A percentile compares a stretch with the other conserved stretches of the same genome.
Conservation (phyloP, 2,113 vertebrate genomes). For the Mionectes macconnelli region DNA sequence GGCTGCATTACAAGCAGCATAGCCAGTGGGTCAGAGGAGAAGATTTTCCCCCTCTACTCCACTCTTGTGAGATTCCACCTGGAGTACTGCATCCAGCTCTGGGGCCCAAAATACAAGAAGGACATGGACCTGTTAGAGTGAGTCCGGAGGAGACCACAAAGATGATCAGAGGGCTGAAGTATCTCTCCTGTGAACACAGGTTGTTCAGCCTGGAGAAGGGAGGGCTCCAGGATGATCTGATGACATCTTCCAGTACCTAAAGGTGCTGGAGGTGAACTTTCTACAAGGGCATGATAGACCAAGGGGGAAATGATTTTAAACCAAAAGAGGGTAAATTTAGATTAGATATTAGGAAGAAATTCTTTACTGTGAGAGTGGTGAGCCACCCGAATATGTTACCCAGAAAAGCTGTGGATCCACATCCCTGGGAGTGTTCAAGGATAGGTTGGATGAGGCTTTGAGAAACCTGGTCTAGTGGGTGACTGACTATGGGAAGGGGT, state of each 20-base stretch:
- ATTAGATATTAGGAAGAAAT: not conserved
- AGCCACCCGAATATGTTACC: not conserved
- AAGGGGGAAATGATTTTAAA: not conserved
- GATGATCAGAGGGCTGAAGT: not conserved
- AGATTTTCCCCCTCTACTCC: not conserved
- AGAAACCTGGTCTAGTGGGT: not conserved
- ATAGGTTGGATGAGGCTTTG: not conserved
- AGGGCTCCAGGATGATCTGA: not conserved
- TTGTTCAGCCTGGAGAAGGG: not conserved
- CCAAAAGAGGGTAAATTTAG: not conserved
- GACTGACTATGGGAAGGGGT: not conserved
- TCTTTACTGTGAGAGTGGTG: not conserved
- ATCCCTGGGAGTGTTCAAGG: not conserved
- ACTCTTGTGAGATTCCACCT: not conserved
- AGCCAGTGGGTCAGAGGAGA: not conserved
- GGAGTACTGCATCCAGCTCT: not conserved
- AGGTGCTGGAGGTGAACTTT: not conserved
- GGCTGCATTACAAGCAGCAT: not conserved
- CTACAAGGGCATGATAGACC: not conserved
- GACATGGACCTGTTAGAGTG: not conserved
- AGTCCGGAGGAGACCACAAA: not conserved
- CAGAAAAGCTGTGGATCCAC: rapidly evolving
- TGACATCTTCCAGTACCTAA: not conserved
- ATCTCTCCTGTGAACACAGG: not conserved
- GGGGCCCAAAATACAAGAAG: not conserved